These are phyloP conservation scores for Saccostrea cuccullata DNA, from an alignment of 1,140 invertebrate species.

Conservation along the genomic window DNA sequence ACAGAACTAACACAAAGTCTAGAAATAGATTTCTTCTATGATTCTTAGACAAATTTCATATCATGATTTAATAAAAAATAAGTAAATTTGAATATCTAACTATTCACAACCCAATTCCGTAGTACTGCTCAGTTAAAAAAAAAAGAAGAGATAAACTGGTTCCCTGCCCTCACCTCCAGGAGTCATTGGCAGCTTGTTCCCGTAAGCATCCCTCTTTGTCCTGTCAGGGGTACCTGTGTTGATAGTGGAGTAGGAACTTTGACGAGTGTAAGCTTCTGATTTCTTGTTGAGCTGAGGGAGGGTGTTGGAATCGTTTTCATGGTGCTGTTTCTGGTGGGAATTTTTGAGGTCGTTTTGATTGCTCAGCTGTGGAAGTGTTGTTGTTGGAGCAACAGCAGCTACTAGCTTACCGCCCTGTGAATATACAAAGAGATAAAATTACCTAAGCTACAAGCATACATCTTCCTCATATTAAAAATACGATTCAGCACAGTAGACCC, in stretches of 20 bases:
- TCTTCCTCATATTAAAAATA: too few species aligned
- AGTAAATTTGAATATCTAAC: too few species aligned
- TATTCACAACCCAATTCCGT: not conserved
- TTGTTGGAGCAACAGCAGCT: slow-evolving; percentile 73
- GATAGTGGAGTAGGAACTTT: slow-evolving; percentile 57
- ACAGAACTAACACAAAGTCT: too few species aligned
- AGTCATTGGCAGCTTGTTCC: slow-evolving; percentile 74
- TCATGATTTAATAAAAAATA: too few species aligned
- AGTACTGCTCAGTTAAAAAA: not conserved
- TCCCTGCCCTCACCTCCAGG: slow-evolving; percentile 63
- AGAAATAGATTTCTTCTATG: too few species aligned
- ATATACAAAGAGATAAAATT: not conserved
- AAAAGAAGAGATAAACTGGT: not conserved
- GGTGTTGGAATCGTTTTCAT: slow-evolving; percentile 59
- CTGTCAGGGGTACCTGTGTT: slow-evolving; percentile 59
- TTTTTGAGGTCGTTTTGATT: slow-evolving; percentile 64
- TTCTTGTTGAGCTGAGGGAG: slow-evolving; percentile 70
- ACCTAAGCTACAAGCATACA: too few species aligned
- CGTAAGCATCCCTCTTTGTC: slow-evolving; percentile 70
- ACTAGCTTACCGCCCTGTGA: slow-evolving; percentile 67
- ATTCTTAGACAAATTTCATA: too few species aligned
- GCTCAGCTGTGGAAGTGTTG: slow-evolving; percentile 69
- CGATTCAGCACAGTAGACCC: not conserved
- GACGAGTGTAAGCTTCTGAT: slow-evolving; percentile 59
- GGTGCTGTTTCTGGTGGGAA: slow-evolving; percentile 60